These are phyloP conservation scores for Drosophila aldrichi DNA, from an alignment of 2,888 invertebrate genomes.

Conservation along the genomic window DNA sequence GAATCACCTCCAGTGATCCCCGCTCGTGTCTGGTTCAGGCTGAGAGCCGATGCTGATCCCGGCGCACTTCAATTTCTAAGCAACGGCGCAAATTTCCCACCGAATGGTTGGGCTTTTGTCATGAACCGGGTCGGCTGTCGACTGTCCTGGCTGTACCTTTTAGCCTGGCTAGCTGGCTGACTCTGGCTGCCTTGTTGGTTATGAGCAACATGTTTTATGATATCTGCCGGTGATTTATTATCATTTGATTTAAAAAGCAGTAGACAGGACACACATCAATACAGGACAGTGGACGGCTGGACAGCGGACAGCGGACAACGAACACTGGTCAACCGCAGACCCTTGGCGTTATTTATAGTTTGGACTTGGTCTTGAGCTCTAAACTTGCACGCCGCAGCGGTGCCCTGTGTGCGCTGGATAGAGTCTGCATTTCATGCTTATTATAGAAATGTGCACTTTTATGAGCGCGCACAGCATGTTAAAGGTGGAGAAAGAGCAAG, in stretches of 20 bases:
- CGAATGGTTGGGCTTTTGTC: slow-evolving; percentile 57
- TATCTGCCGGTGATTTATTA: slow-evolving; percentile 84
- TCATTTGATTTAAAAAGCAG: slow-evolving; percentile 84
- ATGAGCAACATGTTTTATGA: slow-evolving; percentile 84
- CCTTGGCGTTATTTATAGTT: slow-evolving; percentile 74
- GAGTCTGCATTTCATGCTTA: slow-evolving; percentile 73
- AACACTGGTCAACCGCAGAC: slow-evolving; percentile 33
- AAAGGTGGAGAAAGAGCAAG: slow-evolving; percentile 34
- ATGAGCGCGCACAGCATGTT: slow-evolving; percentile 69
- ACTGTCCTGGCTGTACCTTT: slow-evolving; percentile 7
- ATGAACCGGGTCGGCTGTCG: slow-evolving; percentile 41
- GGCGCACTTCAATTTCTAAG: slow-evolving; percentile 59
- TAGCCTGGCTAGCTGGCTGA: slow-evolving; percentile 7
- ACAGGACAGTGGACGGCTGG: slow-evolving; percentile 43
- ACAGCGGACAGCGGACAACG: slow-evolving; percentile 28
- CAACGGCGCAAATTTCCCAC: slow-evolving; percentile 71
- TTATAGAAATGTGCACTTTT: slow-evolving; percentile 76
- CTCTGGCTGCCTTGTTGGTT: slow-evolving; percentile 57
- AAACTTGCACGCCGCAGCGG: slow-evolving; percentile 17
- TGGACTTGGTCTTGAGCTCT: slow-evolving; percentile 23
- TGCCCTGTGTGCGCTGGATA: slow-evolving; percentile 12
- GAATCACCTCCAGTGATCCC: slow-evolving; percentile 24
- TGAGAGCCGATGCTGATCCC: slow-evolving; percentile 30
- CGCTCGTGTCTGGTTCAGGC: neutral
- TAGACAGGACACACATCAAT: slow-evolving; percentile 81